phyloP scores from a whole-genome alignment of 92 coral and sea anemone genomes.

The Heliopora coerulea region DNA sequence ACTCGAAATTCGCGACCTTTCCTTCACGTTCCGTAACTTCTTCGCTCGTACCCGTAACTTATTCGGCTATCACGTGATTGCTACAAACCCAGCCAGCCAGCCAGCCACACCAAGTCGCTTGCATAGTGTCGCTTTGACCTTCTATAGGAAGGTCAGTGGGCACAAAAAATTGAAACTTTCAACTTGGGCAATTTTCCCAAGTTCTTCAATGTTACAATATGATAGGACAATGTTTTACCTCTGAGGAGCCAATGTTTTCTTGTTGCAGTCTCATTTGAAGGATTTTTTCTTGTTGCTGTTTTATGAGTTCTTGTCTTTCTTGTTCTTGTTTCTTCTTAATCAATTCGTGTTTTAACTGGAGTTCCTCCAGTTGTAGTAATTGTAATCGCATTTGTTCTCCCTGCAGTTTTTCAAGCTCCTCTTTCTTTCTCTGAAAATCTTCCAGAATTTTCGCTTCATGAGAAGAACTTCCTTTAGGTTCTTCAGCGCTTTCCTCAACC shows the following conservation, averaged over 20 bases:
- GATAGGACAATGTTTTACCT: background rate
- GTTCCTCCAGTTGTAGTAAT: conserved; percentile 85
- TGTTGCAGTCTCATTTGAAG: conserved; percentile 56
- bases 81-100: too few species aligned
- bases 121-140: too few species aligned
- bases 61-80: too few species aligned
- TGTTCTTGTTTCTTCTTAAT: conserved; percentile 85
- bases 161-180: too few species aligned
- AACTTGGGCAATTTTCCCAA: too few species aligned
- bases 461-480: conserved; percentile 28
- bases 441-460: conserved; percentile 57
- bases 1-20: too few species aligned
- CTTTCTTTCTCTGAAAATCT: conserved; percentile 65
- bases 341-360: conserved; percentile 80
- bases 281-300: conserved; percentile 72
- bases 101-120: too few species aligned
- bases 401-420: conserved; percentile 72
- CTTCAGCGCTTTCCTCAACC: conserved; percentile 49
- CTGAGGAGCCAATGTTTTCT: conserved; percentile 22
- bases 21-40: too few species aligned
- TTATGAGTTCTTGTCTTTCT: conserved; percentile 71
- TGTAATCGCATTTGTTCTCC: conserved; percentile 84
- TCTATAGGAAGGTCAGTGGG: too few species aligned
- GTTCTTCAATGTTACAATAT: too few species aligned
- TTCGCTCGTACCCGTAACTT: too few species aligned